Base-by-base conservation (phyloP, 92 coral and sea anemone species). In the Phenganax subtilis region DNA sequence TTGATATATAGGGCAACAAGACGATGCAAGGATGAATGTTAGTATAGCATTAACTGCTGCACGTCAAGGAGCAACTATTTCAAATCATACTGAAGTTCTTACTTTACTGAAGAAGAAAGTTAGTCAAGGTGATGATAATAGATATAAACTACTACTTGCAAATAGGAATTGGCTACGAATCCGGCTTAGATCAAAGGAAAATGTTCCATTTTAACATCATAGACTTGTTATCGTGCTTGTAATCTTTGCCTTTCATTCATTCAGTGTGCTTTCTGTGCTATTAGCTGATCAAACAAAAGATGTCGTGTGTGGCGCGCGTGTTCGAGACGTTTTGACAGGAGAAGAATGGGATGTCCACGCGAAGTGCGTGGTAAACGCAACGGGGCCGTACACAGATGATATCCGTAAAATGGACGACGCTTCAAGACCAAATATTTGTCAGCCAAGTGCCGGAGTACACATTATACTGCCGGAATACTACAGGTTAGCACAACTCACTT, bases 11-110 rank as follows among this genome's bases (percentile, higher is more conserved):
- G 98, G 98, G 37, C 98, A 94, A 64, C 98, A 94, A 62, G 91
- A 94, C 85, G 98, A 94, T 85, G 88, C 98, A 28, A 87, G 98
- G 25, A 94, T 94, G 98, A 94, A 94, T 72, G 86, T 94, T 25
- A 88, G 92, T 44, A 88, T 94, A 20, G 98, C 93, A 10, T 67
- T 94, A 74, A 94, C 98, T 47, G 92, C 98, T 15, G 92, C 90
- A 9, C 80, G 98, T 44, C 96, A 88, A 70, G 98, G 98, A 31
- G 98, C 98, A 10, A 85, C 88, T n/a, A 91, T 88, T 37, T 91
- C 89, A 29, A 94, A 94, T 72, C 97, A 94, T 56, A 80, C 90
- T n/a, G 98, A 94, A 72, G 98, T 94, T 20, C 10, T 92, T 77
- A 85, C 92, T 30, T 93, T 94, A 51, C 85, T 94, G n/a, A 94